phyloP scores from a whole-genome alignment of 2,888 invertebrate species.

The Physocephala rufipes region DNA sequence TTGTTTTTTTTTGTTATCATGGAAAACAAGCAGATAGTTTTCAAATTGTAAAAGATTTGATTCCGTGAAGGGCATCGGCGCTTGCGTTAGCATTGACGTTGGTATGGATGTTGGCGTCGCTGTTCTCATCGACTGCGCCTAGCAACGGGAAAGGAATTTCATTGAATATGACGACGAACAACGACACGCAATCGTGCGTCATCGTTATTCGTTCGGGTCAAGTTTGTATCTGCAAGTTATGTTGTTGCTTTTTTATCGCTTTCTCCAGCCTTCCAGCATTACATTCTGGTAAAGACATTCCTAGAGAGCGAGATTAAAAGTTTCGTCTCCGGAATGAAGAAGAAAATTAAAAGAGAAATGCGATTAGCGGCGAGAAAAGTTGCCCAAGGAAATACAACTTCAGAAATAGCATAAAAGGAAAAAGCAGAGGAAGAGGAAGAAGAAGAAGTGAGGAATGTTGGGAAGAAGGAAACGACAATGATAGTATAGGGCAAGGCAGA shows the following conservation, averaged over 20 bases:
- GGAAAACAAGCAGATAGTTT: neutral
- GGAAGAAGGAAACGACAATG: too few relatives aligned
- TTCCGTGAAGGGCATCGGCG: neutral
- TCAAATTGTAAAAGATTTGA: constrained; percentile 23
- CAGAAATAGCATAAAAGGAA: neutral
- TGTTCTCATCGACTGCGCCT: neutral
- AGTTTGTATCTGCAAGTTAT: neutral
- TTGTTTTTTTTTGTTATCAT: constrained; percentile 24
- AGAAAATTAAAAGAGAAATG: too few relatives aligned
- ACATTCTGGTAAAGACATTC: too few relatives aligned
- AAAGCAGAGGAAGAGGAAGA: neutral
- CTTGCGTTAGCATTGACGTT: constrained; percentile 18
- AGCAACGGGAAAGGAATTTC: constrained; percentile 7
- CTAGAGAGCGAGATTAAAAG: neutral
- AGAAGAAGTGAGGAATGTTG: too few relatives aligned
- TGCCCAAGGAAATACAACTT: neutral
- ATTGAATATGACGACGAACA: constrained; percentile 3
- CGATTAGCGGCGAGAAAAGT: too few relatives aligned
- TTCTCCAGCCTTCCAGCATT: too few relatives aligned
- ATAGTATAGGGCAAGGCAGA: too few relatives aligned
- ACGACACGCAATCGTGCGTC: neutral
- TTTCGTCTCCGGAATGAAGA: neutral
- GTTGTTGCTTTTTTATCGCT: neutral
- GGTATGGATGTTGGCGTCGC: neutral
- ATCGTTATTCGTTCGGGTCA: neutral